A percentile compares a stretch with the other conserved stretches of the same genome.
phyloP scores from a whole-genome alignment of 2,113 vertebrate species.

The Willisornis vidua region DNA sequence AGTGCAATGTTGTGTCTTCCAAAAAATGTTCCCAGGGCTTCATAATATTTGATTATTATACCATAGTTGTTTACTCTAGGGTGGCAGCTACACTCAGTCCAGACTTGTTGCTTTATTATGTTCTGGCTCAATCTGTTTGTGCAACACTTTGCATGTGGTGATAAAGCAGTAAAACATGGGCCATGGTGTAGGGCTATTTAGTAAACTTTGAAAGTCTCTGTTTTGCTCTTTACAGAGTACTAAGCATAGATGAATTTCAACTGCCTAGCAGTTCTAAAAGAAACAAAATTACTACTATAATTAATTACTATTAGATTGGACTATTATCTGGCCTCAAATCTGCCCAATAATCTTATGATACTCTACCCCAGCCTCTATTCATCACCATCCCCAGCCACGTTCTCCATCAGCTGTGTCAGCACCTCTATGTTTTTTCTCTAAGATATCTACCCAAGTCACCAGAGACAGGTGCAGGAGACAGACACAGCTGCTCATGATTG shows the following conservation, averaged over 20 bases:
- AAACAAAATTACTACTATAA: background rate
- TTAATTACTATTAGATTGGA: background rate
- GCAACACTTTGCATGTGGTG: background rate
- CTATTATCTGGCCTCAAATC: background rate
- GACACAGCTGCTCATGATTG: background rate
- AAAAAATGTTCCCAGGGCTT: conserved; percentile 58
- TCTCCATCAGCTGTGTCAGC: background rate
- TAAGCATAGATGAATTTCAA: background rate
- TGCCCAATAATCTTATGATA: background rate
- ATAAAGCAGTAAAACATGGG: conserved; percentile 31
- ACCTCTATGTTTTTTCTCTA: background rate
- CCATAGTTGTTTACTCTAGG: conserved; percentile 28
- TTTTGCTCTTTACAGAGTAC: background rate
- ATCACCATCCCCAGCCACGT: fast-evolving
- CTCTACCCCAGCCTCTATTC: background rate
- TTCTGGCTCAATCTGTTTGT: conserved; percentile 16
- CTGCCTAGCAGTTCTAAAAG: background rate
- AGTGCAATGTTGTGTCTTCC: conserved; percentile 18
- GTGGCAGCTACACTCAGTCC: conserved; percentile 10
- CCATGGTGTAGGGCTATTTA: background rate
- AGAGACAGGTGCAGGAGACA: background rate
- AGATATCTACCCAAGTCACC: background rate
- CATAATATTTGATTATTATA: conserved; percentile 52
- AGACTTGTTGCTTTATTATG: conserved; percentile 34
- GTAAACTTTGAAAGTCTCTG: background rate